These are phyloP conservation scores for Coreius guichenoti DNA, from an alignment of 2,797 vertebrate species.

Conservation along the genomic window DNA sequence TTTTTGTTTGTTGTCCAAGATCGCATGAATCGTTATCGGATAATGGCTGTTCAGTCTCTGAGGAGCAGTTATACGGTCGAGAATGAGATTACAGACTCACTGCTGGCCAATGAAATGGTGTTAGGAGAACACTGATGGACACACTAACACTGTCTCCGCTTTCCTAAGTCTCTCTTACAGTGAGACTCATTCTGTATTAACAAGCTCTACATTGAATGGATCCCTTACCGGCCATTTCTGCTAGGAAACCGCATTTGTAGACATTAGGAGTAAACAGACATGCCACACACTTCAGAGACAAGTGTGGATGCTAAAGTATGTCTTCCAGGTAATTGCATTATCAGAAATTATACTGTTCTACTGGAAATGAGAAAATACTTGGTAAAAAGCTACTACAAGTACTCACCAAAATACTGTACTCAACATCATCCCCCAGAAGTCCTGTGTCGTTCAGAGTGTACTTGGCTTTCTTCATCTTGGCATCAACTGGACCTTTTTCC, in stretches of 20 bases:
- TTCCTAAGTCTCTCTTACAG: conserved; percentile 12
- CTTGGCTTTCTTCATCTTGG: conserved; percentile 93
- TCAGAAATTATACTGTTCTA: not conserved
- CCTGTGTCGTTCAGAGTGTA: conserved; percentile 97
- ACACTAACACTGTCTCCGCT: not conserved
- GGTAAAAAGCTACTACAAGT: not conserved
- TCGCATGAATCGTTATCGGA: conserved; percentile 15
- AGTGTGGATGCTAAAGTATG: not conserved
- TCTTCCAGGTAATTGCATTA: not conserved
- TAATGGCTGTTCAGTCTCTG: conserved; percentile 28
- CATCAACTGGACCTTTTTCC: conserved; percentile 96
- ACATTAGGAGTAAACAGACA: not conserved
- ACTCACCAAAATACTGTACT: conserved; percentile 90
- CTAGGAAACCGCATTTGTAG: not conserved
- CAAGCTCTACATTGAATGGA: not conserved
- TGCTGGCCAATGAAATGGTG: conserved; percentile 19
- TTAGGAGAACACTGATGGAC: conserved; percentile 15
- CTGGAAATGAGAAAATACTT: not conserved
- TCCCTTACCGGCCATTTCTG: not conserved
- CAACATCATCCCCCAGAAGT: conserved; percentile 94
- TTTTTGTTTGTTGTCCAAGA: not conserved
- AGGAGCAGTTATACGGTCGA: conserved; percentile 15
- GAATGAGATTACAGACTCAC: conserved; percentile 38
- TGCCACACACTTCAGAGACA: not conserved
- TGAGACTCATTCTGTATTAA: conserved; percentile 7